These are phyloP conservation scores for Eupithecia exiguata DNA, from an alignment of 2,888 invertebrate species.

Conservation along the genomic window DNA sequence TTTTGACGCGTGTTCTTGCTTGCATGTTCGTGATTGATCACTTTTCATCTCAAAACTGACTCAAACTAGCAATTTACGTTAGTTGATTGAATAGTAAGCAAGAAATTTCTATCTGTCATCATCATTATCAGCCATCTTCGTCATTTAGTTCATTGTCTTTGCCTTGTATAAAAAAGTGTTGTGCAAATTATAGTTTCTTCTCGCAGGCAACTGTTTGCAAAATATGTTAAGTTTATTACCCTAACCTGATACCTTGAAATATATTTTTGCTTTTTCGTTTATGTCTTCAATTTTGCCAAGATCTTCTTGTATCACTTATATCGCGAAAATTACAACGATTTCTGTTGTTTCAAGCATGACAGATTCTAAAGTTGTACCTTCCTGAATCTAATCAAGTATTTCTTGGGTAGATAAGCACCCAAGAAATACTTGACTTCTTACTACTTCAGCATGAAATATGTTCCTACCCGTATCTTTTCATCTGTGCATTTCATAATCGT, in stretches of 20 bases:
- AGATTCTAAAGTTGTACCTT: background rate
- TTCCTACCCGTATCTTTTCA: slow-evolving; percentile 21
- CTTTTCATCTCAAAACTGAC: slow-evolving; percentile 31
- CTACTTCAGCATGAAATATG: too few relatives aligned
- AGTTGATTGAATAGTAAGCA: slow-evolving; percentile 10
- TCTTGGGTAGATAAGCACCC: background rate
- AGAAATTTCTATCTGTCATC: slow-evolving; percentile 16
- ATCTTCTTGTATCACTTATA: background rate
- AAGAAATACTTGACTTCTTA: too few relatives aligned
- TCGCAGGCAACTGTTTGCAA: background rate
- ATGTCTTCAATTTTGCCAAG: background rate
- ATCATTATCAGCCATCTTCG: slow-evolving; percentile 3
- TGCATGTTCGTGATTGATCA: slow-evolving; percentile 36
- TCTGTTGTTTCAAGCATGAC: background rate
- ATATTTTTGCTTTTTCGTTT: background rate
- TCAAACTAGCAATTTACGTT: slow-evolving; percentile 15
- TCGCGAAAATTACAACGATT: too few relatives aligned
- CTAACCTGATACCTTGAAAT: too few relatives aligned
- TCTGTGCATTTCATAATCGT: slow-evolving; percentile 42
- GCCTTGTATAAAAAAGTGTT: background rate
- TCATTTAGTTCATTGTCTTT: background rate
- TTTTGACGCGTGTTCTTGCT: slow-evolving; percentile 16
- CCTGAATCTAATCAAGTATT: background rate
- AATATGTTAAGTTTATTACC: too few relatives aligned
- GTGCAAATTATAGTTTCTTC: background rate